Conservation (phyloP, 2,113 vertebrate species). For the Centropristis striata region DNA sequence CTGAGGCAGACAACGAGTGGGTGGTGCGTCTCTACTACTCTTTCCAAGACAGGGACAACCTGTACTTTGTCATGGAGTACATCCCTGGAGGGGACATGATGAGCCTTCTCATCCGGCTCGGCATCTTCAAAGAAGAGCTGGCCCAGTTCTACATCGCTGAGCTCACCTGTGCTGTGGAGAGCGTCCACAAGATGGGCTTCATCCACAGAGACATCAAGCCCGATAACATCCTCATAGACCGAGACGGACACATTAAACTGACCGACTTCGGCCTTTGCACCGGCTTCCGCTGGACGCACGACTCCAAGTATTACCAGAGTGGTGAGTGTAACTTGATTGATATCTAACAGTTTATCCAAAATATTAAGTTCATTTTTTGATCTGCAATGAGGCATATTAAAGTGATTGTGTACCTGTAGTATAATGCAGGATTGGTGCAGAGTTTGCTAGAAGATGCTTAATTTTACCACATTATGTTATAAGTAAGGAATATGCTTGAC, state of each 20-base stretch:
- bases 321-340: constrained; percentile 83
- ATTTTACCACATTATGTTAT: no score
- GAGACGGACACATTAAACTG: constrained; percentile 98
- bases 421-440: background rate
- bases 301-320: constrained; percentile 99
- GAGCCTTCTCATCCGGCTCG: constrained; percentile 97
- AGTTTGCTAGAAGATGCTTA: no score
- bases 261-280: constrained; percentile 98
- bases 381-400: background rate
- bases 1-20: constrained; percentile 99
- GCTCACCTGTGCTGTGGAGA: constrained; percentile 97
- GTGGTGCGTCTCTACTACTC: constrained; percentile 99
- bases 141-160: constrained; percentile 98
- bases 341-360: background rate
- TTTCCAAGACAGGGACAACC: constrained; percentile 98
- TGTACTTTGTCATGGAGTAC: constrained; percentile 99
- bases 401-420: background rate
- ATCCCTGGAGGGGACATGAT: constrained; percentile 99
- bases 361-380: background rate
- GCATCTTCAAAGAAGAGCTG: constrained; percentile 96
- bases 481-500: no score
- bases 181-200: constrained; percentile 99
- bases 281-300: constrained; percentile 98
- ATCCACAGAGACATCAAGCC: constrained; percentile 99
- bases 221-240: constrained; percentile 98